Conservation (phyloP, 2,888 invertebrate genomes). For the Hecatera dysodea region DNA sequence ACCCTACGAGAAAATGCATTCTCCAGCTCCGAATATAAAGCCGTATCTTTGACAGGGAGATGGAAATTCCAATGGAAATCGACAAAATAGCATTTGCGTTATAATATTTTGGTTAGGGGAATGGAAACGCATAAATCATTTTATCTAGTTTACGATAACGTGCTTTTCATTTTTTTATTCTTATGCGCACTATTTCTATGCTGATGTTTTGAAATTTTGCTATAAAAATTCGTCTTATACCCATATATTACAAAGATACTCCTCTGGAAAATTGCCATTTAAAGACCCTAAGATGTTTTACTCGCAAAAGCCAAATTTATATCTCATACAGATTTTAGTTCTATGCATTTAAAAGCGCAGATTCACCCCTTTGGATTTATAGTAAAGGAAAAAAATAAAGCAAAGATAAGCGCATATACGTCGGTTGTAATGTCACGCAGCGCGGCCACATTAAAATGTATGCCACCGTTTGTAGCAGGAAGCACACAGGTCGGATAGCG, state of each 20-base stretch:
- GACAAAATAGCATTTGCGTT: slow-evolving; percentile 75
- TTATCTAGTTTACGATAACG: slow-evolving; percentile 61
- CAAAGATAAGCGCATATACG: slow-evolving; percentile 40
- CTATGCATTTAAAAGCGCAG: slow-evolving; percentile 6
- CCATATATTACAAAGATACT: slow-evolving; percentile 17
- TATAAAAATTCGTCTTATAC: slow-evolving; percentile 27
- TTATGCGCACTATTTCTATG: slow-evolving; percentile 45
- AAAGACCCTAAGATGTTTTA: slow-evolving; percentile 14
- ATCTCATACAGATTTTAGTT: slow-evolving; percentile 6
- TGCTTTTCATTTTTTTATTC: slow-evolving; percentile 52
- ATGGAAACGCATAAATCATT: slow-evolving; percentile 67
- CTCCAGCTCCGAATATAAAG: slow-evolving; percentile 74
- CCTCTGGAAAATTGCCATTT: slow-evolving; percentile 41
- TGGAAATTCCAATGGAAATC: slow-evolving; percentile 79
- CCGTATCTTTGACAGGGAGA: slow-evolving; percentile 73
- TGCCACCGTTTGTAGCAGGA: slow-evolving; percentile 52
- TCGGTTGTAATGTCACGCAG: slow-evolving; percentile 48
- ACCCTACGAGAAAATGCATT: slow-evolving; percentile 83
- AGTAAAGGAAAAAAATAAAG: slow-evolving; percentile 25
- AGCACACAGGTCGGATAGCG: slow-evolving; percentile 54
- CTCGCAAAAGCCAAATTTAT: slow-evolving; percentile 18
- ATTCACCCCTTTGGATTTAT: slow-evolving; percentile 32
- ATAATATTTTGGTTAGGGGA: slow-evolving; percentile 71
- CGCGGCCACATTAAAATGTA: slow-evolving; percentile 63
- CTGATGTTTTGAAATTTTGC: slow-evolving; percentile 19